Evolutionary conservation across 2,888 invertebrate species (phyloP).

Genomic region (Chloroclystis v-ata): DNA sequence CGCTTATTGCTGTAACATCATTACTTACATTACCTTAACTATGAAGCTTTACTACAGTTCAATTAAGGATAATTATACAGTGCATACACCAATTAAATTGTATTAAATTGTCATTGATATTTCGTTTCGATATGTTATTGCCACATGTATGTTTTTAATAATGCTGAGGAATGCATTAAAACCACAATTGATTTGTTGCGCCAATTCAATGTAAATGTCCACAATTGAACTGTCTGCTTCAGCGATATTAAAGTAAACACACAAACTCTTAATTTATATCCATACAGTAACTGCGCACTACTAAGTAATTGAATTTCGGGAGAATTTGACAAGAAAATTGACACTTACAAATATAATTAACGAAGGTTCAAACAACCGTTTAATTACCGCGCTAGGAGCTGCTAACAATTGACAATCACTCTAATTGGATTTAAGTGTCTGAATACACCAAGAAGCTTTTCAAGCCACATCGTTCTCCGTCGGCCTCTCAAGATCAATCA

Average conservation of each 20-base stretch:
- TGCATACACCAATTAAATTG: too few species aligned
- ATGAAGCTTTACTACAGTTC: conserved; percentile 38
- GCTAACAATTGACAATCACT: conserved; percentile 3
- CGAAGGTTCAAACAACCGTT: conserved; percentile 26
- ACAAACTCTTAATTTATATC: conserved; percentile 35
- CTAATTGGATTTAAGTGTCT: not conserved
- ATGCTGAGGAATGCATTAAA: too few species aligned
- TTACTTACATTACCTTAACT: conserved; percentile 34
- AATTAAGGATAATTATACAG: conserved; percentile 35
- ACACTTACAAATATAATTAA: conserved; percentile 61
- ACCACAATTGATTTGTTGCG: too few species aligned
- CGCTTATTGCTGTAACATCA: conserved; percentile 53
- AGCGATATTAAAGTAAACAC: conserved; percentile 36
- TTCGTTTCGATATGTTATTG: too few species aligned
- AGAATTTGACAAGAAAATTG: conserved; percentile 77
- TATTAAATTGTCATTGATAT: too few species aligned
- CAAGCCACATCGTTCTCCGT: too few species aligned
- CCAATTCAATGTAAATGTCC: not conserved
- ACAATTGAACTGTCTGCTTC: conserved; percentile 14
- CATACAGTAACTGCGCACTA: conserved; percentile 46
- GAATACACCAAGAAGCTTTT: too few species aligned
- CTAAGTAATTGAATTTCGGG: conserved; percentile 78
- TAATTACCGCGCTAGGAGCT: conserved; percentile 5
- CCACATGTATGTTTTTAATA: too few species aligned
- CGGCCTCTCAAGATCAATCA: too few species aligned